These are phyloP conservation scores for Cheilosia soror DNA, from an alignment of 2,888 invertebrate genomes.

Conservation along the genomic window DNA sequence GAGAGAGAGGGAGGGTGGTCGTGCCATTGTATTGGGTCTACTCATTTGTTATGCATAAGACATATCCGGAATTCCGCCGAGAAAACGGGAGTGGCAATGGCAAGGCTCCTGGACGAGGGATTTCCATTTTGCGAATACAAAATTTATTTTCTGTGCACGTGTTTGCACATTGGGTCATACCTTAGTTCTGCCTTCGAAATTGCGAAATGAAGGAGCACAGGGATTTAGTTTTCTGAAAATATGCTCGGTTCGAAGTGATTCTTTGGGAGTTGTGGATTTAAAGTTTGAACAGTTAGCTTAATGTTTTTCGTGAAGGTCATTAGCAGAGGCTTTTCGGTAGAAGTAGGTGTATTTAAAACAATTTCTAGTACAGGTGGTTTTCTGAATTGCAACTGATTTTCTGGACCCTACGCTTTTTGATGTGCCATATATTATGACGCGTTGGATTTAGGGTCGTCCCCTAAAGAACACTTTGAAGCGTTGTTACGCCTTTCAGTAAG, in stretches of 20 bases:
- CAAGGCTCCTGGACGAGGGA: neutral
- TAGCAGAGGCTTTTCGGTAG: too few species aligned
- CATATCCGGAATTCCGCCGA: slow-evolving; percentile 18
- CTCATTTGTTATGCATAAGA: slow-evolving; percentile 63
- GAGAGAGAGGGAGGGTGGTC: too few species aligned
- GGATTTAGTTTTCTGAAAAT: slow-evolving; percentile 12
- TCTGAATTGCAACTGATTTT: too few species aligned
- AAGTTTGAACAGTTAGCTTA: too few species aligned
- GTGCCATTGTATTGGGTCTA: neutral
- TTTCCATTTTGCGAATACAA: slow-evolving; percentile 48
- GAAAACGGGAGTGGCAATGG: slow-evolving; percentile 1
- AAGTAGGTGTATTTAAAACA: too few species aligned
- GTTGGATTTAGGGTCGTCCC: too few species aligned
- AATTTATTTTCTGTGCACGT: slow-evolving; percentile 30
- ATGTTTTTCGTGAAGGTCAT: too few species aligned
- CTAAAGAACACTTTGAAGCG: too few species aligned
- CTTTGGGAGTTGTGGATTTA: neutral
- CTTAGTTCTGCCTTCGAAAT: neutral
- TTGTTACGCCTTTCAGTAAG: too few species aligned
- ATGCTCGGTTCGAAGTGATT: slow-evolving; percentile 1
- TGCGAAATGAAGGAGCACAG: slow-evolving; percentile 25
- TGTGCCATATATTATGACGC: too few species aligned
- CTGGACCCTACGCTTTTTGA: too few species aligned
- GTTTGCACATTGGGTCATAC: neutral
- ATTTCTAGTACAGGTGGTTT: too few species aligned